phyloP scores from a whole-genome alignment of 1,140 invertebrate species.

The Pogonomyrmex barbatus region DNA sequence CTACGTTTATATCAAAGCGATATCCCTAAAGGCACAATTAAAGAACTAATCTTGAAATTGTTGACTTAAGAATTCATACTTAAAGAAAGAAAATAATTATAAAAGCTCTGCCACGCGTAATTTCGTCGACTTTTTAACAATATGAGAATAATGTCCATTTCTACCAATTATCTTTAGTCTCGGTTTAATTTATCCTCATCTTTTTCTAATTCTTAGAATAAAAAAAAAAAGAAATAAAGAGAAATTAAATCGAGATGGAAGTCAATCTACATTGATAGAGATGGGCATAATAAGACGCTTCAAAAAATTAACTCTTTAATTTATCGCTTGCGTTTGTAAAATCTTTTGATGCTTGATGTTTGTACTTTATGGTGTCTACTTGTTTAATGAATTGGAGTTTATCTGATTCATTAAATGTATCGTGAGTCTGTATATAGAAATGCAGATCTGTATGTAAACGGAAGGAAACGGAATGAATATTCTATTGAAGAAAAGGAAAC shows the following conservation, averaged over 20 bases:
- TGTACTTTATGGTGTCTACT: neutral
- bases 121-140: too few species aligned
- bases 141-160: too few species aligned
- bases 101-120: too few species aligned
- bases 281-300: neutral
- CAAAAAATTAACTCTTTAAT: neutral
- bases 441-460: neutral
- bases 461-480: neutral
- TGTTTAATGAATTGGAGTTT: neutral
- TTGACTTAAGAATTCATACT: too few species aligned
- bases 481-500: slow-evolving; percentile 51
- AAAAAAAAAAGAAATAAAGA: too few species aligned
- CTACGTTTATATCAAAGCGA: neutral
- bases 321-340: neutral
- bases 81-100: too few species aligned
- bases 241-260: too few species aligned
- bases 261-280: neutral
- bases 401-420: slow-evolving; percentile 2
- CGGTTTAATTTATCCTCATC: too few species aligned
- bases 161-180: too few species aligned
- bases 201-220: too few species aligned
- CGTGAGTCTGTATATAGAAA: neutral
- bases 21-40: neutral
- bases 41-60: neutral
- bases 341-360: neutral